Percentiles rank a stretch among this genome's conserved stretches.
Conservation (phyloP, 2,888 invertebrate species). For the Drosophila subsilvestris region DNA sequence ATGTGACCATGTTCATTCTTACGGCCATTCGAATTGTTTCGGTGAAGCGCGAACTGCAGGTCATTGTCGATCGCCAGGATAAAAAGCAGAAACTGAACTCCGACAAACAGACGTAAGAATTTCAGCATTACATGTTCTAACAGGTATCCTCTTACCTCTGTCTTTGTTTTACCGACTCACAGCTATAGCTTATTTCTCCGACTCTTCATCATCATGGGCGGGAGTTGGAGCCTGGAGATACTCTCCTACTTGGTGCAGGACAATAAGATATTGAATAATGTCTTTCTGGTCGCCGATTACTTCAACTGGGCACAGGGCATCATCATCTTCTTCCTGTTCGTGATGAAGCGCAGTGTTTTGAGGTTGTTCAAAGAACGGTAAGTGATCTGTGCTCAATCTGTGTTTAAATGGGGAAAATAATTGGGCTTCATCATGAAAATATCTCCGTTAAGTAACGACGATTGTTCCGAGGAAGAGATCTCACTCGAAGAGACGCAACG, state of each 20-base stretch:
- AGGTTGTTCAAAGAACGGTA: constrained; percentile 60
- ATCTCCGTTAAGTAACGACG: constrained; percentile 26
- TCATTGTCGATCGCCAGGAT: constrained; percentile 59
- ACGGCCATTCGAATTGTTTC: constrained; percentile 75
- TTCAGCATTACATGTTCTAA: not conserved
- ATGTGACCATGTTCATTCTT: constrained; percentile 75
- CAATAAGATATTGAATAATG: accelerated
- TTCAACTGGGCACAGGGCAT: constrained; percentile 66
- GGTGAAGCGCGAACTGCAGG: constrained; percentile 69
- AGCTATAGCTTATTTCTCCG: constrained; percentile 92
- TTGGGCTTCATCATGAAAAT: constrained; percentile 6
- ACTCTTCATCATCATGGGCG: constrained; percentile 92
- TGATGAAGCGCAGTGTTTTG: constrained; percentile 64
- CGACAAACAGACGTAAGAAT: constrained; percentile 74
- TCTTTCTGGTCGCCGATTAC: constrained; percentile 40
- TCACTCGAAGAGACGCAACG: constrained; percentile 52
- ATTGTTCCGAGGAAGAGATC: constrained; percentile 55
- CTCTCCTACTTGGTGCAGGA: constrained; percentile 87
- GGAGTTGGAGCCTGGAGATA: constrained; percentile 92
- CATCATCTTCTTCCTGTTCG: constrained; percentile 72
- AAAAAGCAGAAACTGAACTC: constrained; percentile 64
- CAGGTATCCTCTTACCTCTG: not conserved
- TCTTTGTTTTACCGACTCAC: not conserved
- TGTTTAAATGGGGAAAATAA: constrained; percentile 19
- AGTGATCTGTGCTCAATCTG: constrained; percentile 11